Percentiles rank a stretch among this genome's conserved stretches.
Evolutionary conservation across 2,797 vertebrate species (phyloP).

Genomic region (Enteromius argenteus): DNA sequence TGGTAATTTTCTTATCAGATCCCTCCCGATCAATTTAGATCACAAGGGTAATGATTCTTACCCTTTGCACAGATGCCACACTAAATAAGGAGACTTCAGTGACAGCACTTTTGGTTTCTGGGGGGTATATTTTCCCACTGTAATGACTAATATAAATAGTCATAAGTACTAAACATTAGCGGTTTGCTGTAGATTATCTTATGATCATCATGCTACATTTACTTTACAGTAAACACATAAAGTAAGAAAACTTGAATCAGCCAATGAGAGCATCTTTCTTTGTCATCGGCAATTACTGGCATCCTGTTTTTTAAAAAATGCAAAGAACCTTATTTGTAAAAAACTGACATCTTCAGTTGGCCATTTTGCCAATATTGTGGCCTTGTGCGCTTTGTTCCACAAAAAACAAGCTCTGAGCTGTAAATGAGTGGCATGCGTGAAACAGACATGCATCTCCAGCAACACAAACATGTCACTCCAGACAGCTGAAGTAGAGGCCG

Average conservation of each 20-base stretch:
- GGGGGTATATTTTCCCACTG: not conserved
- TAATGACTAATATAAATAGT: not conserved
- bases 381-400: not conserved
- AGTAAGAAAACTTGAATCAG: conserved; percentile 1
- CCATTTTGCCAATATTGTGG: not conserved
- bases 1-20: conserved; percentile 47
- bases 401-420: not conserved
- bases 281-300: conserved; percentile 15
- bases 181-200: conserved; percentile 67
- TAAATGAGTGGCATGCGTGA: not conserved
- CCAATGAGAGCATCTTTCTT: not conserved
- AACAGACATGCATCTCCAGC: not conserved
- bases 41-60: conserved; percentile 16
- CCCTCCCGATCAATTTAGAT: conserved; percentile 32
- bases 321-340: not conserved
- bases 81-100: conserved; percentile 11
- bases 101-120: not conserved
- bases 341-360: not conserved
- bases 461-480: not conserved
- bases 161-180: conserved; percentile 4
- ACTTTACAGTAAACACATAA: conserved; percentile 60
- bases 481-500: not conserved
- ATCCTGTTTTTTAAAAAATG: conserved; percentile 14
- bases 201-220: conserved; percentile 59
- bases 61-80: conserved; percentile 11